phyloP scores from a whole-genome alignment of 2,113 vertebrate genomes.

The Hystrix brachyura region DNA sequence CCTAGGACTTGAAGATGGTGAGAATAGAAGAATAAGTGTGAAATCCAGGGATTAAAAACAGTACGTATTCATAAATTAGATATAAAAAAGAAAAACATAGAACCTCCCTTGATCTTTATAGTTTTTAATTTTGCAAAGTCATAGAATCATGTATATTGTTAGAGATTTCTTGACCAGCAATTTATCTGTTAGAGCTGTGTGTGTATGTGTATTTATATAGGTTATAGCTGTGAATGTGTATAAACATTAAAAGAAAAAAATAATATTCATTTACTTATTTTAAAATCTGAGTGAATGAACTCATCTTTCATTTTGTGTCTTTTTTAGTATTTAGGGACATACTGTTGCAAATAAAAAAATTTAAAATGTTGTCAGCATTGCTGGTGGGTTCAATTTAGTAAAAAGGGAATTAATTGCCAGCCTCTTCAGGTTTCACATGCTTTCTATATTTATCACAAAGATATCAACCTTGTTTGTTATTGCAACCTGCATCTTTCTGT shows the following conservation, averaged over 20 bases:
- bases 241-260: background rate
- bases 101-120: background rate
- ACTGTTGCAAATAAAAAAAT: constrained; percentile 14
- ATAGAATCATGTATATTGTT: background rate
- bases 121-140: background rate
- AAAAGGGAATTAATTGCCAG: background rate
- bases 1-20: background rate
- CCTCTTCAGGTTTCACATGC: background rate
- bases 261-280: background rate
- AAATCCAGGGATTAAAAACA: background rate
- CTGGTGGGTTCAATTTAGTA: constrained; percentile 47
- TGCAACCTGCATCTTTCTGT: background rate
- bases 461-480: constrained; percentile 58
- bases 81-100: background rate
- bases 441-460: constrained; percentile 45
- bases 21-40: background rate
- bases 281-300: background rate
- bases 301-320: constrained; percentile 56
- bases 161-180: background rate
- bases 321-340: constrained; percentile 18
- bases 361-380: constrained; percentile 25
- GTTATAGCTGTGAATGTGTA: background rate
- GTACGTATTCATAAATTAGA: background rate
- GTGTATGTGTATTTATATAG: too few species aligned
- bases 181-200: background rate